A percentile compares a stretch with the other conserved stretches of the same genome.
phyloP scores from a whole-genome alignment of 2,797 vertebrate genomes.

The Heteromormyrus szaboi region DNA sequence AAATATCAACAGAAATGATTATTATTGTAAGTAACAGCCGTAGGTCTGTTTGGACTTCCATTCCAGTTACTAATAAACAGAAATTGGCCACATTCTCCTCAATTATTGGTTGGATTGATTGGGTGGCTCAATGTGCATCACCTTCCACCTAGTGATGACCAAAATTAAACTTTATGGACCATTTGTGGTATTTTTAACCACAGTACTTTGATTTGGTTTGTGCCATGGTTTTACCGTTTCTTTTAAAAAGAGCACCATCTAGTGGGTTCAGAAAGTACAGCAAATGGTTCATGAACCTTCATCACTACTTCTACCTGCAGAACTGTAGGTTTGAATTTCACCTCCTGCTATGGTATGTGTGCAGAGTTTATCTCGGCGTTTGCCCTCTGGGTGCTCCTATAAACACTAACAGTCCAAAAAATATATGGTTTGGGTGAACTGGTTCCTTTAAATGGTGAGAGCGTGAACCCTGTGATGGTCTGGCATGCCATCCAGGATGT shows the following conservation, averaged over 20 bases:
- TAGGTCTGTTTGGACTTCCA: background rate
- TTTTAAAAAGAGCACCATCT: background rate
- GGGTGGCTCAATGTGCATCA: background rate
- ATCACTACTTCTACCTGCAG: background rate
- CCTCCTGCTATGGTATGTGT: background rate
- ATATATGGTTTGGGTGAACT: background rate
- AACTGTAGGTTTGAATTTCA: background rate
- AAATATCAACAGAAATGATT: background rate
- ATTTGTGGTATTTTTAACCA: background rate
- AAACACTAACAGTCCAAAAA: background rate
- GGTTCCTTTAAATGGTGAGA: background rate
- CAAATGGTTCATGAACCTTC: background rate
- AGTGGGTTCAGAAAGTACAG: background rate
- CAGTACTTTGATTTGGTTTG: background rate
- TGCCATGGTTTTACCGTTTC: background rate
- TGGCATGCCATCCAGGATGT: background rate
- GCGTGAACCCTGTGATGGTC: background rate
- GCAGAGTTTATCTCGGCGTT: background rate
- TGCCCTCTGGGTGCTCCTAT: background rate
- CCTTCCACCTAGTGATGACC: background rate
- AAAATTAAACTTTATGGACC: background rate
- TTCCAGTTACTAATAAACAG: background rate
- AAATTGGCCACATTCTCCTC: background rate
- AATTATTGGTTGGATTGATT: background rate
- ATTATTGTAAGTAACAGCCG: background rate